Evolutionary conservation across 2,888 invertebrate genomes (phyloP), one percentile per base, ranked within the genome.

Genomic region (Megastigmus dorsalis): DNA sequence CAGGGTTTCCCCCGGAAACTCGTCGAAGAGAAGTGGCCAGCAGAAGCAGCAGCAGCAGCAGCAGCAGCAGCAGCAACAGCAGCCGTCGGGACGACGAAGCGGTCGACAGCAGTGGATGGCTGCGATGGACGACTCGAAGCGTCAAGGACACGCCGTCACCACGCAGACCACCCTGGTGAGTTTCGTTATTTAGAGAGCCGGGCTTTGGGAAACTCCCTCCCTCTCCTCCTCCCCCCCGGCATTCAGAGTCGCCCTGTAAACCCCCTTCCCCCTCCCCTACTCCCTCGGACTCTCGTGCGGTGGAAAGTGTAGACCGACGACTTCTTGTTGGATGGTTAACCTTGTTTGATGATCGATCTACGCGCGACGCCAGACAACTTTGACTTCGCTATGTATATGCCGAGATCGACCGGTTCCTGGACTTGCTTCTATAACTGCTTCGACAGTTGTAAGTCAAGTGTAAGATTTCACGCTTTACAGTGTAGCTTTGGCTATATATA

Each of bases 101-200:
- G 75, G 89, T 83, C 89, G 89, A 36, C 89, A 89, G 76, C 88
- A 88, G 78, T 90, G 85, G 85, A 82, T 85, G 65, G 78, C 82
- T 13, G 88, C 83, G 83, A 88, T 83, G 83, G 85, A 84, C 71
- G 84, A 85, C 60, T 79, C 79, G 72, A 84, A 83, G 79, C 84
- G 83, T 71, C 82, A 82, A 52, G 85, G 83, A 62, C 83, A 84
- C 54, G 82, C 82, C 41, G 92, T 92, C 79, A 93, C 93, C 76
- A 93, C 93, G 54, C 94, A 95, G 89, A 95, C 95, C 71, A 95
- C 95, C 83, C 91, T 95, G 90, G 95, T 95, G 89, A 91, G 92
- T 90, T 81, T 43, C 38, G 43, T 41, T 10, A 10, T 41, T 41
- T 41, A 41, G 9, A 41, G 9, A 33, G 33, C 33, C 9, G 9